Evolutionary conservation across 2,797 vertebrate genomes (phyloP), one percentile per base, ranked within the genome.

Genomic region (Hydrophis major): DNA sequence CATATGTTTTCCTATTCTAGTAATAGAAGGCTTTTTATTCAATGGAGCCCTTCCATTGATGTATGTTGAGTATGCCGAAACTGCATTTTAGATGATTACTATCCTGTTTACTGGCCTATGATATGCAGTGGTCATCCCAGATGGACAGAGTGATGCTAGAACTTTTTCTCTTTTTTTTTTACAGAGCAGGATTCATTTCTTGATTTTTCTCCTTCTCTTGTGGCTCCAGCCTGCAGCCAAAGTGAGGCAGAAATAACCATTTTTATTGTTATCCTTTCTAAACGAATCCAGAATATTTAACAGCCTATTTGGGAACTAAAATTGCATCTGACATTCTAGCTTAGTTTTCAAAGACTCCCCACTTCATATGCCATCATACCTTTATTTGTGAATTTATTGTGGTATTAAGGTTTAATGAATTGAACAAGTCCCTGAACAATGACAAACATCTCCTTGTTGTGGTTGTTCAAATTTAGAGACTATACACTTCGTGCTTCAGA

Each of bases 371-470:
- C 95, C 95, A 93, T 94, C 95, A 95, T 96, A 90, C 92, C 86
- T 96, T 96, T 92, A 94, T 96, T 94, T 91, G 32, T 91, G 90
- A 94, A 32, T 96, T 96, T 94, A 94, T 95, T 93, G 90, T 86
- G 92, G 59, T 94, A 88, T 95, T 95, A 95, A 55, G 92, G 92
- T 25, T 96, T 97, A 97, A 96, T 95, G 94, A 95, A 92, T 95
- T 92, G 95, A 97, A 96, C 93, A 94, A 97, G 92, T 95, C 95
- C 95, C 96, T 95, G 94, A 96, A 95, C 95, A 97, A 74, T 92
- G 95, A 96, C 93, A 96, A 95, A 96, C 93, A 92, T 1, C 83
- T 91, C 93, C 94, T 96, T 96, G 32, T 95, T 94, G 90, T 96
- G 96, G 22, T 95, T 94, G 90, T 96, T 96, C 96, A 94, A 95